Evolutionary conservation across 2,888 invertebrate species (phyloP).

Genomic region (Chelonus formosanus): DNA sequence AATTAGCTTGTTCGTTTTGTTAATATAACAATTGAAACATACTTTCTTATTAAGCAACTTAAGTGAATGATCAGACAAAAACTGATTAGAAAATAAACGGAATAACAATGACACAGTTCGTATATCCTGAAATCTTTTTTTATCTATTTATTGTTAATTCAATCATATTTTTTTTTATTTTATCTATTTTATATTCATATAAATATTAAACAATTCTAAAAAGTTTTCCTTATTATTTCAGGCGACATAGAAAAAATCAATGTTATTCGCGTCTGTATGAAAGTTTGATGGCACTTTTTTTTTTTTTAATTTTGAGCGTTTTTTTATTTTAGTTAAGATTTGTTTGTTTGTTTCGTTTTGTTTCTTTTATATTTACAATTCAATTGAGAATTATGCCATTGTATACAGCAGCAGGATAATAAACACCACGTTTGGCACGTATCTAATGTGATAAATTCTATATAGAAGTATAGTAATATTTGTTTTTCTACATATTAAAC

Average conservation of each 20-base stretch:
- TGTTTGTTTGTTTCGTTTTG: constrained; percentile 3
- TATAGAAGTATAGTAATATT: constrained; percentile 21
- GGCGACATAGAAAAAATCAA: constrained; percentile 33
- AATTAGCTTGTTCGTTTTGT: constrained; percentile 31
- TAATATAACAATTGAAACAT: constrained; percentile 32
- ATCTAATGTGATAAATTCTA: constrained; percentile 32
- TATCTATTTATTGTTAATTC: constrained; percentile 6
- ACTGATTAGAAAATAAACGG: constrained; percentile 9
- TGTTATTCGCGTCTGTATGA: constrained; percentile 33
- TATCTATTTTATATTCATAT: constrained; percentile 16
- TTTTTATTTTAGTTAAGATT: constrained; percentile 13
- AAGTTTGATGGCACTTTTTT: constrained; percentile 35
- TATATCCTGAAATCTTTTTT: constrained; percentile 18
- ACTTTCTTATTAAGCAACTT: constrained; percentile 13
- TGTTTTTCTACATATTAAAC: constrained; percentile 31
- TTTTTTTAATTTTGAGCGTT: constrained; percentile 32
- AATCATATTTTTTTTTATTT: constrained; percentile 19
- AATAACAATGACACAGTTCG: constrained; percentile 33
- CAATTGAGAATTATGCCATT: constrained; percentile 36
- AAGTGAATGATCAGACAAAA: constrained; percentile 3
- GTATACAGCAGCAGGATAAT: constrained; percentile 40
- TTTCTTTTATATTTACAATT: constrained; percentile 29
- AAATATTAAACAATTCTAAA: constrained; percentile 25
- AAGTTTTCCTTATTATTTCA: constrained; percentile 17
- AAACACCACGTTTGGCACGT: constrained; percentile 35